Percentiles rank a stretch among this genome's conserved stretches.
Evolutionary conservation across 2,113 vertebrate genomes (phyloP).

Genomic region (Neogale vison): DNA sequence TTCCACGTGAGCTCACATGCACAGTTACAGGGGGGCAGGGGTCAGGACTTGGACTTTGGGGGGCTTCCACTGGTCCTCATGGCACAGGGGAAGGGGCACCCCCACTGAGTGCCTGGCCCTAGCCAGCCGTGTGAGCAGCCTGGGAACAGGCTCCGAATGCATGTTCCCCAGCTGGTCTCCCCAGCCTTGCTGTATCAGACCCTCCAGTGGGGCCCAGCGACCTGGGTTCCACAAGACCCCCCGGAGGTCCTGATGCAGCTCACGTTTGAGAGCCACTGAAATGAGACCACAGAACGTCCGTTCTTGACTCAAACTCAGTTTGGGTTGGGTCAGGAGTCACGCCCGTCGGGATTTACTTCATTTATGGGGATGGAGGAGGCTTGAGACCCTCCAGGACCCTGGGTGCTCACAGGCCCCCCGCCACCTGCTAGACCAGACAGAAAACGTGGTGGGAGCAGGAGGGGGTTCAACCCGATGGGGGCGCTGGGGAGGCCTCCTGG

Average conservation of each 20-base stretch:
- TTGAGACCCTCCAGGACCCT: neutral
- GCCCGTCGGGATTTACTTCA: accelerated
- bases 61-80: neutral
- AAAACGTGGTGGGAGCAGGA: neutral
- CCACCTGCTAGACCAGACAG: neutral
- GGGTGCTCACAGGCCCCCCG: neutral
- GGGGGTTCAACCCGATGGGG: neutral
- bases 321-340: accelerated
- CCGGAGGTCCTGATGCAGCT: neutral
- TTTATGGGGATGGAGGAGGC: accelerated
- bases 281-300: neutral
- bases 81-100: too few species aligned
- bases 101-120: accelerated
- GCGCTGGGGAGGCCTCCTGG: neutral
- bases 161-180: neutral
- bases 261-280: neutral
- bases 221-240: neutral
- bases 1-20: neutral
- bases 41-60: neutral
- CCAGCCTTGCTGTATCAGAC: neutral
- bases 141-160: neutral
- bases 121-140: neutral
- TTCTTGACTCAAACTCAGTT: neutral
- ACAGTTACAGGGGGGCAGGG: neutral
- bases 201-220: accelerated